These are phyloP conservation scores for Neodontobutis hainanensis DNA, from an alignment of 2,113 vertebrate genomes.

Conservation along the genomic window DNA sequence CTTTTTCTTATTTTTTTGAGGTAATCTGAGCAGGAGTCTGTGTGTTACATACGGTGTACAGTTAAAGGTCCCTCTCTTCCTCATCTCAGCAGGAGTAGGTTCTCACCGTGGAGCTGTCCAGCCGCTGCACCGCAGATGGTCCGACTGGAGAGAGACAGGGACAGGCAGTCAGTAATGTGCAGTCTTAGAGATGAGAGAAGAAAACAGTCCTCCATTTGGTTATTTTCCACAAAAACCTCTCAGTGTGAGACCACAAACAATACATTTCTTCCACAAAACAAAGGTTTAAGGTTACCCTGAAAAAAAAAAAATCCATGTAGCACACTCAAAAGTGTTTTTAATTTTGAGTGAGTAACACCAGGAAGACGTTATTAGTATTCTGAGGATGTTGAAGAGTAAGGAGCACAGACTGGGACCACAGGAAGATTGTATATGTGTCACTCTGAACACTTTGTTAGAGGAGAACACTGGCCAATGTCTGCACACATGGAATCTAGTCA, in stretches of 20 bases:
- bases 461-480: constrained; percentile 41
- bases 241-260: constrained; percentile 14
- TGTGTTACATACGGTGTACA: constrained; percentile 83
- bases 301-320: constrained; percentile 35
- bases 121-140: constrained; percentile 91
- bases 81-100: constrained; percentile 98
- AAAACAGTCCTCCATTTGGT: constrained; percentile 22
- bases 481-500: neutral
- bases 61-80: constrained; percentile 80
- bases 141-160: constrained; percentile 86
- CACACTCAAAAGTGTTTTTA: constrained; percentile 34
- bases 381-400: constrained; percentile 42
- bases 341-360: constrained; percentile 48
- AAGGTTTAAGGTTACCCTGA: constrained; percentile 19
- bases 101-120: constrained; percentile 99
- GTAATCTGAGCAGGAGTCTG: constrained; percentile 46
- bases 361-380: constrained; percentile 9
- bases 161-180: constrained; percentile 5
- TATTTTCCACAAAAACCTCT: constrained; percentile 18
- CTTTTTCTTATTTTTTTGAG: constrained; percentile 21
- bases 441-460: constrained; percentile 48
- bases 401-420: constrained; percentile 42
- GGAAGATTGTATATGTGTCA: constrained; percentile 34
- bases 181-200: constrained; percentile 2
- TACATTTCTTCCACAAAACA: constrained; percentile 22